Percentiles rank a stretch among this genome's conserved stretches.
Evolutionary conservation across 2,888 invertebrate genomes (phyloP).

Genomic region (Pyralis farinalis): DNA sequence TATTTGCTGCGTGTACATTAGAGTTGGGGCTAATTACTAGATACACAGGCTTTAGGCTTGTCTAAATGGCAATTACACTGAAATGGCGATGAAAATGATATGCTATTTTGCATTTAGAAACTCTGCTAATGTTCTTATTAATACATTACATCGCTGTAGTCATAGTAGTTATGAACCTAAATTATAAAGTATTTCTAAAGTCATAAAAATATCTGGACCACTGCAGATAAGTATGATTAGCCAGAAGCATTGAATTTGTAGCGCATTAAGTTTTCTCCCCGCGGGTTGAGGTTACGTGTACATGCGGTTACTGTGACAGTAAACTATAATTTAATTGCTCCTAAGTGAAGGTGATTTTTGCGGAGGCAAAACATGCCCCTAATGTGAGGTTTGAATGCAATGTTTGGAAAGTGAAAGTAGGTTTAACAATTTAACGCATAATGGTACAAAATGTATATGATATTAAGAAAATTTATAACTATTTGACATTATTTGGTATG

Average conservation of each 20-base stretch:
- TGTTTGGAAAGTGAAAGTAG: conserved; percentile 14
- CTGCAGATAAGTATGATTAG: background rate
- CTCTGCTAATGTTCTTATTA: conserved; percentile 12
- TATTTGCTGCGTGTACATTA: conserved; percentile 28
- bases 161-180: background rate
- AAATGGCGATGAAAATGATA: conserved; percentile 19
- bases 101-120: conserved; percentile 27
- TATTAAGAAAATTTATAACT: too few species aligned
- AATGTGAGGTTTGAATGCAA: conserved; percentile 16
- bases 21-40: conserved; percentile 37
- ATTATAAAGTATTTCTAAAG: background rate
- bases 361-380: conserved; percentile 29
- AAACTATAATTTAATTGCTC: conserved; percentile 26
- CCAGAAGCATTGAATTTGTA: conserved; percentile 14
- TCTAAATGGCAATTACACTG: conserved; percentile 30
- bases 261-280: background rate
- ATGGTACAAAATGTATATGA: too few species aligned
- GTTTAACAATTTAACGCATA: too few species aligned
- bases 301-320: conserved; percentile 9
- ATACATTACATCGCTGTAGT: conserved; percentile 1
- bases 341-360: conserved; percentile 23
- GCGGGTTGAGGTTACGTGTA: background rate
- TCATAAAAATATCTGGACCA: background rate
- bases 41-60: conserved; percentile 26
- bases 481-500: too few species aligned